Base-by-base conservation (phyloP, 2,113 vertebrate genomes). In the Sarotherodon lohbergeri region DNA sequence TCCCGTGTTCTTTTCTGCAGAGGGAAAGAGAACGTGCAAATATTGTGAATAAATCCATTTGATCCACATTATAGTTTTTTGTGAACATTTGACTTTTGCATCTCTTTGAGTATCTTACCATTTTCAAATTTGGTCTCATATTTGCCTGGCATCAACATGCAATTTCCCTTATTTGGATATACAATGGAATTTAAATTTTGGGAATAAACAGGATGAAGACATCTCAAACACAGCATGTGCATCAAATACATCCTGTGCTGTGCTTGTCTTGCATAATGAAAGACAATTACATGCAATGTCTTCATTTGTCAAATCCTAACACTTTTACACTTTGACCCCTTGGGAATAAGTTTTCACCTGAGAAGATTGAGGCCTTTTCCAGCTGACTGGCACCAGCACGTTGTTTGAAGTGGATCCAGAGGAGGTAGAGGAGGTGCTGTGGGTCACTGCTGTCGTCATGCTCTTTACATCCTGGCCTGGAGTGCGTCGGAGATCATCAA, bases 331-430 rank as follows among this genome's bases (percentile, higher is more conserved):
- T n/a, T 34, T 78, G 16, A 52, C 46, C 46, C 46, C 27, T 52
- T 17, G 10, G 9, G 7, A 73, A 52, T 9, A 79, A 3, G 4
- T 3, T n/a, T 83, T 91, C 91, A 98, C 99, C 97, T 99, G 99
- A 85, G 98, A 99, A 39, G 97, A 98, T 83, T 99, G 99, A 19
- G 99, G 99, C 83, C 98, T 97, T 92, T 99, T 99, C 99, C 99
- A 99, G 96, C 98, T 98, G 90, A 99, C 98, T 19, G 98, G 99
- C 89, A 99, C 98, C 86, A 99, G 97, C 54, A 99, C 98, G 27
- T 98, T 98, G 91, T 98, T 99, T 88, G 98, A 97, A 73, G 97
- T 98, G 84, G 98, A 99, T 52, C 98, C 98, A 4, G 98, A 99
- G 0, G 98, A 99, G n/a, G 98, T 98, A 43, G 99, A 99, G 22